These are phyloP conservation scores for Megalops cyprinoides DNA, from an alignment of 2,797 vertebrate genomes.

Conservation along the genomic window DNA sequence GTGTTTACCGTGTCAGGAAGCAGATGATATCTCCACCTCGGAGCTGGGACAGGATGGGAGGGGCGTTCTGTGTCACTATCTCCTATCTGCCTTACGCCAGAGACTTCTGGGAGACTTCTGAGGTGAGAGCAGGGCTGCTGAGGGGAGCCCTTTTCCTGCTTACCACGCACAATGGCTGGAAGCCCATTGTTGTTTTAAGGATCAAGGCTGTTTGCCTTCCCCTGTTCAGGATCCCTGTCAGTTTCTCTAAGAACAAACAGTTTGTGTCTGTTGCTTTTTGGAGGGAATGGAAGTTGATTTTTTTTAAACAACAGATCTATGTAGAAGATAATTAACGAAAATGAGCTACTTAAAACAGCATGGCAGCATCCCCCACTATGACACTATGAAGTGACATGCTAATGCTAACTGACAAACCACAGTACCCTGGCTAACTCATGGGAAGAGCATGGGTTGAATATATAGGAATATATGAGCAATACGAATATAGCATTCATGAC, in stretches of 20 bases:
- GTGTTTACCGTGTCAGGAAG: background rate
- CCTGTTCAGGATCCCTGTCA: background rate
- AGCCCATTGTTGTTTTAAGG: conserved; percentile 12
- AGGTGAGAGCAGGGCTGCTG: background rate
- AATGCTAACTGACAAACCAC: background rate
- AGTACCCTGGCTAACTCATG: background rate
- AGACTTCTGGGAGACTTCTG: background rate
- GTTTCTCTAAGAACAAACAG: background rate
- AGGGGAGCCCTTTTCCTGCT: background rate
- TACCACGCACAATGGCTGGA: background rate
- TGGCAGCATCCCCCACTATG: background rate
- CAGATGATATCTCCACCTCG: background rate
- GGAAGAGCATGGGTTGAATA: no score
- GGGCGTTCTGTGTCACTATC: background rate
- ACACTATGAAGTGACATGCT: background rate
- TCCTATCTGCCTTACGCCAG: background rate
- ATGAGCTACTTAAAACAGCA: conserved; percentile 4
- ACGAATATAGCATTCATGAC: background rate
- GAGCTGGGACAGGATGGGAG: background rate
- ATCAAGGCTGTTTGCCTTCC: background rate
- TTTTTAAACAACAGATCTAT: no score
- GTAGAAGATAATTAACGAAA: background rate
- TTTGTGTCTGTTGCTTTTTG: background rate
- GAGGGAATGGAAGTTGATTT: background rate
- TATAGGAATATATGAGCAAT: no score